Conservation (phyloP, 2,888 invertebrate species). For the Cephus sareptanus region DNA sequence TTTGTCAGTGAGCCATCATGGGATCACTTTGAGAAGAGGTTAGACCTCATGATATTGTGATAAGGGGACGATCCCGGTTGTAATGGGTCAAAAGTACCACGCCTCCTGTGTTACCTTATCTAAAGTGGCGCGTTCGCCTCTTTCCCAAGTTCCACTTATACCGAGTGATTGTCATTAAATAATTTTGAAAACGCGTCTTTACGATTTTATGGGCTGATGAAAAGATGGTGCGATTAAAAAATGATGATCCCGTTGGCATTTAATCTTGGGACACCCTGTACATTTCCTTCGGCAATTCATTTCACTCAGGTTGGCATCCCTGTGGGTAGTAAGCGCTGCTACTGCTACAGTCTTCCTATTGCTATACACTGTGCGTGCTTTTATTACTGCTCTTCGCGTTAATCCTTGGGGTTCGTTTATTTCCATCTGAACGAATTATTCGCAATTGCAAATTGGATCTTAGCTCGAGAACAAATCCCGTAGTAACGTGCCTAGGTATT, state of each 20-base stretch:
- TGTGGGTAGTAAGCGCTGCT: background rate
- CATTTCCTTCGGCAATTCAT: background rate
- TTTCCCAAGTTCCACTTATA: background rate
- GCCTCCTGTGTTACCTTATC: background rate
- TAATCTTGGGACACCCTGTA: background rate
- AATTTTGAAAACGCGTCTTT: too few relatives aligned
- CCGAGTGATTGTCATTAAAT: too few relatives aligned
- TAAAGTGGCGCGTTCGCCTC: background rate
- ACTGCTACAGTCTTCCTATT: background rate
- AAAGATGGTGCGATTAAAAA: background rate
- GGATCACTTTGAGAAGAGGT: background rate
- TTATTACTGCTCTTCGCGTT: background rate
- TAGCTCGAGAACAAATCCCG: background rate
- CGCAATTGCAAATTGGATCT: background rate
- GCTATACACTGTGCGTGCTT: background rate
- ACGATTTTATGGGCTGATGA: too few relatives aligned
- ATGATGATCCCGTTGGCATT: background rate
- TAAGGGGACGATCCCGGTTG: background rate
- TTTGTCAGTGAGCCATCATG: background rate
- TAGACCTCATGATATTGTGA: background rate
- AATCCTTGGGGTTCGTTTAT: background rate
- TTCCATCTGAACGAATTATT: background rate
- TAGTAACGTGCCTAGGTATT: background rate
- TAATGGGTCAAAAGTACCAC: background rate
- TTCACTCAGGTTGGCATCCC: background rate